Base-by-base conservation (phyloP, 2,113 vertebrate genomes). In the Etia nguti region DNA sequence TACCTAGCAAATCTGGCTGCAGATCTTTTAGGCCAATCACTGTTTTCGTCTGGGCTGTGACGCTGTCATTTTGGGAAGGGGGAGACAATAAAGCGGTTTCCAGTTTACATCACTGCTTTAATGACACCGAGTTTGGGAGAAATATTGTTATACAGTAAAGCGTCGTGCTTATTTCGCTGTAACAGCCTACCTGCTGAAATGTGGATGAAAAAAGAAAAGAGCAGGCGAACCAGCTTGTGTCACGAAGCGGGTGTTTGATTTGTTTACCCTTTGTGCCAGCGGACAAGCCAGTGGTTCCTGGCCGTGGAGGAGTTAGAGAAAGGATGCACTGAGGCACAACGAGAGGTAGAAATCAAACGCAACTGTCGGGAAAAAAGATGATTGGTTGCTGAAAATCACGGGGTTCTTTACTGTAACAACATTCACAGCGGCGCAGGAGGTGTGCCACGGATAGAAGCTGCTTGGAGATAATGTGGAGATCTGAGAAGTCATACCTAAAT, bases 341-440 rank as follows among this genome's bases (percentile, higher is more conserved):
- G 1, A 2, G 84, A 59, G 3, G 11, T 1, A 0, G 1, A 81
- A 92, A 95, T 70, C 88, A 55, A 96, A 81, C 90, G 77, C 88
- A 87, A 60, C 83, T 18, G 84, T 90, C 90, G 88, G 84, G 86
- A 79, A 65, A 65, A 50, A 36, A 55, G 10, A 3, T 54, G 84
- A 96, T 95, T 95, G 95, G 95, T 60, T 88, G 16, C 18, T 22
- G 24, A 36, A 22, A 70, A 89, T 84, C 92, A 92, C 85, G 81
- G 22, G 92, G 38, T 13, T 4, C 20, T 48, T 26, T 22, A 57
- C 59, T 41, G 82, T 10, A 50, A 26, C 20, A 48, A 82, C 12
- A 43, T 59, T 8, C 20, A 68, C 16, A 31, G 48, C 29, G 24
- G 34, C 2, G 16, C 29, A 50, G 48, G 34, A 65, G 10, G 26